Evolutionary conservation across 2,113 vertebrate species (phyloP).

Genomic region (Prietella phreatophila): DNA sequence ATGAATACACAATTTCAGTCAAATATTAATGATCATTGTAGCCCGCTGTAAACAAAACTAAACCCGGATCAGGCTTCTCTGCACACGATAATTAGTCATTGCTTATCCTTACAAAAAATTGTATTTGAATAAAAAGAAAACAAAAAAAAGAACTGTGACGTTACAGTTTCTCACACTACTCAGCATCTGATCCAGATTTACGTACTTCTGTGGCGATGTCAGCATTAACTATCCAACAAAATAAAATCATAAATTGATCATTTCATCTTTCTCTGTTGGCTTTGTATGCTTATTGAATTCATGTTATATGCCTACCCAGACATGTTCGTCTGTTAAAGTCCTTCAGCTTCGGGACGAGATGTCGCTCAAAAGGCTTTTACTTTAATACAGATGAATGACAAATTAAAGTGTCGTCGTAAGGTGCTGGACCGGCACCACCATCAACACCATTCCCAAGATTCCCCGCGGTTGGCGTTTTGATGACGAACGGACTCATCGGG

Average conservation of each 20-base stretch:
- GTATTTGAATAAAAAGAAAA: neutral
- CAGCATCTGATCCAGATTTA: constrained; percentile 29
- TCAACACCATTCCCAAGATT: neutral
- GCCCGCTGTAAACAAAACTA: constrained; percentile 6
- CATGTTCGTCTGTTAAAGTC: neutral
- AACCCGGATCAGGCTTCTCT: constrained; percentile 23
- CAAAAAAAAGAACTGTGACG: neutral
- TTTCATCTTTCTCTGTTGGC: neutral
- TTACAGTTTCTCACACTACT: constrained; percentile 14
- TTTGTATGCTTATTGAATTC: neutral
- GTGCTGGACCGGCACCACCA: neutral
- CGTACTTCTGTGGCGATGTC: constrained; percentile 37
- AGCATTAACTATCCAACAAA: constrained; percentile 39
- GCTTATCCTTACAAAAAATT: constrained; percentile 26
- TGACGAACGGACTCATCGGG: neutral
- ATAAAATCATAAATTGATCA: constrained; percentile 44
- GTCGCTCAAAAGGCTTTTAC: neutral
- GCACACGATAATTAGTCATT: constrained; percentile 21
- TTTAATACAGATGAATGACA: neutral
- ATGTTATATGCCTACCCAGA: neutral
- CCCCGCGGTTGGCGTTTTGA: neutral
- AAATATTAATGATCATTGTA: neutral
- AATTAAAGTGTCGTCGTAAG: neutral
- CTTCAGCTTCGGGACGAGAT: neutral
- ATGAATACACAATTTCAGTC: constrained; percentile 1